Conservation (phyloP, 1,140 invertebrate genomes). For the Ylistrum balloti region DNA sequence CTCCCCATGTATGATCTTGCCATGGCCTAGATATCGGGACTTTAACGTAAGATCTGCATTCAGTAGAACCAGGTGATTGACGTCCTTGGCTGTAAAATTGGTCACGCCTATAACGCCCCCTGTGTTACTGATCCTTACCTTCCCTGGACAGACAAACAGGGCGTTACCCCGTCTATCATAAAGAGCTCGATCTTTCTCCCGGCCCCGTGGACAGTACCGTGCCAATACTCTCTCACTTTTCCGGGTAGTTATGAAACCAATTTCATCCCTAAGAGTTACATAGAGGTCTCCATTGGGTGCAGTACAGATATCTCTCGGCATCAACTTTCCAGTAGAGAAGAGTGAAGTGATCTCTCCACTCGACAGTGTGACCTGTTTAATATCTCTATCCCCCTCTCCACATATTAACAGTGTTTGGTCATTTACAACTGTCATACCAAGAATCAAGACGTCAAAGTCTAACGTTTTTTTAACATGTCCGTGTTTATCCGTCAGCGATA, state of each 20-base stretch:
- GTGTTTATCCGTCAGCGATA: neutral
- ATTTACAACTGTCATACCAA: neutral
- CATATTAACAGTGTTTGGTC: neutral
- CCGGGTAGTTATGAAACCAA: neutral
- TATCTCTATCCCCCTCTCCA: neutral
- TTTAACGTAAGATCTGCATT: neutral
- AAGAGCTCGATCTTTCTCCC: neutral
- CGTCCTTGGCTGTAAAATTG: neutral
- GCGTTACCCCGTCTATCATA: neutral
- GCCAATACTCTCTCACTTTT: neutral
- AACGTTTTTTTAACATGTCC: neutral
- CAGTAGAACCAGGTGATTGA: conserved; percentile 6
- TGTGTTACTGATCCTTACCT: neutral
- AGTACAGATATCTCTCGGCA: neutral
- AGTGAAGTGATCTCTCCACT: neutral
- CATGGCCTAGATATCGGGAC: neutral
- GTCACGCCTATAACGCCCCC: neutral
- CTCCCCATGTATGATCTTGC: neutral
- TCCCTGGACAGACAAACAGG: neutral
- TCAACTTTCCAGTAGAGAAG: neutral
- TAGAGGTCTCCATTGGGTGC: neutral
- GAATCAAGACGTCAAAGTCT: neutral
- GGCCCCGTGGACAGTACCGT: neutral
- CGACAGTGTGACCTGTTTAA: neutral
- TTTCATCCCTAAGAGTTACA: neutral